Base-by-base conservation (phyloP, 2,888 invertebrate species). In the Drosophila stalkeri region DNA sequence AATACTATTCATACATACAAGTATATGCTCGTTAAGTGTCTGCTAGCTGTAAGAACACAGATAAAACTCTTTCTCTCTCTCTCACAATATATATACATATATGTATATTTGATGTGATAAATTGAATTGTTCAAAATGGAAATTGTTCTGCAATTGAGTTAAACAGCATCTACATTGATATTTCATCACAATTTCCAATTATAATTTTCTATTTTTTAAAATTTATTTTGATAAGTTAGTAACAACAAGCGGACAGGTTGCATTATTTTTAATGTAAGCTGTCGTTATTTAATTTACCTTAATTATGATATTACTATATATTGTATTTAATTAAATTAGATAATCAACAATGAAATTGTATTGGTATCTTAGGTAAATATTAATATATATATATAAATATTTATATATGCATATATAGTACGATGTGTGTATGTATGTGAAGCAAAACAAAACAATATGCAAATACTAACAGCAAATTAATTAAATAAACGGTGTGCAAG, bases 271-370 rank as follows among this genome's bases (percentile, higher is more conserved):
- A 46, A 46, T 64, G 44, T 56, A 8, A 44, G 49, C 39, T 64
- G 20, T 60, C 33, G 56, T 55, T 55, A 20, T 65, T 65, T 56
- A 41, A 52, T 65, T 83, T 55, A 52, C 46, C 35, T 73, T 44
- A 72, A 54, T 47, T 70, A 63, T 70, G 52, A 70, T 75, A 75
- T 11, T 23, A 35, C 16, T 23, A 54, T 72, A 67, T 73, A 74
- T 74, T 60, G 64, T 77, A 80, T 76, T 80, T 71, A 77, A 85
- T 74, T 80, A 69, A 77, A 82, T 63, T 90, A 86, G 88, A 83
- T 81, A 88, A 88, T 83, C 80, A 78, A 78, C 82, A 80, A 81
- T 79, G 41, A 80, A 80, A 90, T 86, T 86, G 89, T 89, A 86
- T 80, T 64, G 74, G 76, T 82, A 83, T 75, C 78, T 73, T 86